Evolutionary conservation across 2,888 invertebrate genomes (phyloP).

Genomic region (Xiphydria camelus): DNA sequence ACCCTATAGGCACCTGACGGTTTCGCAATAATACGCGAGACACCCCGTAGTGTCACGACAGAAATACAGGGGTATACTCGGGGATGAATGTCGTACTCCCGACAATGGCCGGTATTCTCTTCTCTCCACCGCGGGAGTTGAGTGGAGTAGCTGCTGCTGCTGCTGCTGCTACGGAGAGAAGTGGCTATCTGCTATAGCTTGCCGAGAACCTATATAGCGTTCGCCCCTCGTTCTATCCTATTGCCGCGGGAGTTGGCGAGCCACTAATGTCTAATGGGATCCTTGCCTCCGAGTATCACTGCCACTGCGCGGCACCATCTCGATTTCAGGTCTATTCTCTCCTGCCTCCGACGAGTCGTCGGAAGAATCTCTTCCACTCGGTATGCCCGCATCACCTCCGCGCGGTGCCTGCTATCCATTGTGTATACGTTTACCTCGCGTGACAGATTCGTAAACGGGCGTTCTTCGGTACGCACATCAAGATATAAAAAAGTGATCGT

Average conservation of each 20-base stretch:
- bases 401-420: too few species aligned
- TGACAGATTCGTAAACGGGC: too few species aligned
- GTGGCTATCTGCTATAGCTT: slow-evolving; percentile 33
- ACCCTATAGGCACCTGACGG: too few species aligned
- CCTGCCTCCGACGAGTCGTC: too few species aligned
- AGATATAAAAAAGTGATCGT: too few species aligned
- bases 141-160: slow-evolving; percentile 24
- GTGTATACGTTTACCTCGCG: too few species aligned
- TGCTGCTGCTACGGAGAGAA: too few species aligned
- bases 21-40: slow-evolving; percentile 19
- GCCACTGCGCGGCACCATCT: too few species aligned
- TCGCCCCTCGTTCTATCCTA: slow-evolving; percentile 21
- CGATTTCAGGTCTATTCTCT: too few species aligned
- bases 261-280: slow-evolving; percentile 41
- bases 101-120: slow-evolving; percentile 42
- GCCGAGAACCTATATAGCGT: slow-evolving; percentile 32
- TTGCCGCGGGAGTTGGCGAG: slow-evolving; percentile 29
- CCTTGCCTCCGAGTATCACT: slow-evolving; percentile 34
- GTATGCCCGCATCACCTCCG: too few species aligned
- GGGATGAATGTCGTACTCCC: slow-evolving; percentile 42
- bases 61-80: slow-evolving; percentile 29
- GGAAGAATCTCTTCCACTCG: too few species aligned
- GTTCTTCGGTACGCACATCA: too few species aligned
- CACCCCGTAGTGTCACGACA: slow-evolving; percentile 30
- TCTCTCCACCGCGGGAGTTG: slow-evolving; percentile 1